Percentiles rank a stretch among this genome's conserved stretches.
Conservation (phyloP, 1,140 invertebrate species). For the Dinoponera quadriceps region DNA sequence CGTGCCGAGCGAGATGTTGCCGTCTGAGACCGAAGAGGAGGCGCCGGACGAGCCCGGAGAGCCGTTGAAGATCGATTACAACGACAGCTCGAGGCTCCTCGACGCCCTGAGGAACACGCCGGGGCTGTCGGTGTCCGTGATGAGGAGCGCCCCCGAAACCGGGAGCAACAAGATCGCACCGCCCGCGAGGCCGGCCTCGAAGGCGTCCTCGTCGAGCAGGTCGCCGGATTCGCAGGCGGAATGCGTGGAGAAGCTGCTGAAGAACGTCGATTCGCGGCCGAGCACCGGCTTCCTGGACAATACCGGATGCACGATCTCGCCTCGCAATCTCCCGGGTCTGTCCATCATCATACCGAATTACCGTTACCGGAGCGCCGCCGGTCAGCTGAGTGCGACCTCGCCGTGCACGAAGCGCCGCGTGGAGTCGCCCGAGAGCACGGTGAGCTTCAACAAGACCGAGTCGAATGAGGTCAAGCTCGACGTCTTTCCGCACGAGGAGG, state of each 20-base stretch:
- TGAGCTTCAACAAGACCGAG: slow-evolving; percentile 72
- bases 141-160: slow-evolving; percentile 67
- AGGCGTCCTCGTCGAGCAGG: slow-evolving; percentile 75
- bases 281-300: not conserved
- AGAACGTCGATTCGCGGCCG: slow-evolving; percentile 36
- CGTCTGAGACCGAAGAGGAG: slow-evolving; percentile 55
- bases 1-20: not conserved
- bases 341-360: slow-evolving; percentile 78
- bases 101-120: slow-evolving; percentile 81
- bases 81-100: slow-evolving; percentile 78
- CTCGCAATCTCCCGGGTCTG: slow-evolving; percentile 68
- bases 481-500: slow-evolving; percentile 56
- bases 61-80: slow-evolving; percentile 65
- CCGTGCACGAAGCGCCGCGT: slow-evolving; percentile 71
- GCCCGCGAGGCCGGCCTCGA: slow-evolving; percentile 61
- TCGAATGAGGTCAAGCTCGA: slow-evolving; percentile 54
- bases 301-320: slow-evolving; percentile 18
- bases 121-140: slow-evolving; percentile 81
- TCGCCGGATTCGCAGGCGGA: slow-evolving; percentile 81
- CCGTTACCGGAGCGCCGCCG: slow-evolving; percentile 63
- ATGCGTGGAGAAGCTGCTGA: slow-evolving; percentile 64
- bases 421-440: slow-evolving; percentile 80
- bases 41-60: slow-evolving; percentile 63
- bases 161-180: slow-evolving; percentile 11
- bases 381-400: slow-evolving; percentile 42